A percentile compares a stretch with the other conserved stretches of the same genome.
These are phyloP conservation scores for Triops cancriformis DNA, from an alignment of 1,140 invertebrate species.

Conservation along the genomic window DNA sequence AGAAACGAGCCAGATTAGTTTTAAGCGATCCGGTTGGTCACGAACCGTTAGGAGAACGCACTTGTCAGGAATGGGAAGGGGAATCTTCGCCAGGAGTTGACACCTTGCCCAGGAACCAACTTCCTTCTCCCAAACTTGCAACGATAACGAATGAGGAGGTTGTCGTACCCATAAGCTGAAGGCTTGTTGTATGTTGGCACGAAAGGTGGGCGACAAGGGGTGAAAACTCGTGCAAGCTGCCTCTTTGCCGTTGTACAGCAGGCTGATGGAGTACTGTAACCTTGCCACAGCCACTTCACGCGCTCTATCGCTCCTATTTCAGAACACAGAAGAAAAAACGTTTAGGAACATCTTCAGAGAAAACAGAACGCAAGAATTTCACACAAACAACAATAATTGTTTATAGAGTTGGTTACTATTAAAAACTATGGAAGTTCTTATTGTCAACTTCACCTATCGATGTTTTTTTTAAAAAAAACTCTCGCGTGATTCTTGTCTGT, in stretches of 20 bases:
- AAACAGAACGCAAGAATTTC: no score
- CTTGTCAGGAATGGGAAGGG: slow-evolving; percentile 15
- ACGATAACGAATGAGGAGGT: slow-evolving; percentile 6
- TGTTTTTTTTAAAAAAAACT: no score
- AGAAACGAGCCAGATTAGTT: background rate
- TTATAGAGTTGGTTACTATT: no score
- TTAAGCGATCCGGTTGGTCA: background rate
- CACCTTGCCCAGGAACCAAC: slow-evolving; percentile 29
- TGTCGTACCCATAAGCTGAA: slow-evolving; percentile 19
- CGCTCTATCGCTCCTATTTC: background rate
- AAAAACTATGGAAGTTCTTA: no score
- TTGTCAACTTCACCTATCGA: no score
- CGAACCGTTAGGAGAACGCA: slow-evolving; percentile 20
- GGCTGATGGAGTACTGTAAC: background rate
- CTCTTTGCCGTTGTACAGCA: background rate
- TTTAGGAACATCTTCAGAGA: no score
- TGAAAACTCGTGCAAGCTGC: background rate
- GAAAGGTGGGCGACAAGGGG: background rate
- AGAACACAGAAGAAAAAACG: background rate
- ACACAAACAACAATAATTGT: no score
- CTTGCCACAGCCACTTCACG: background rate
- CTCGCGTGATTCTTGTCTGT: no score
- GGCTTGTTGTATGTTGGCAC: slow-evolving; percentile 11
- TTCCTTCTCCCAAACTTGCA: slow-evolving; percentile 15
- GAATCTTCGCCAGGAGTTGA: slow-evolving; percentile 23